Evolutionary conservation across 1,140 invertebrate species (phyloP), one percentile per base, ranked within the genome.

Genomic region (Micrasema longulum): DNA sequence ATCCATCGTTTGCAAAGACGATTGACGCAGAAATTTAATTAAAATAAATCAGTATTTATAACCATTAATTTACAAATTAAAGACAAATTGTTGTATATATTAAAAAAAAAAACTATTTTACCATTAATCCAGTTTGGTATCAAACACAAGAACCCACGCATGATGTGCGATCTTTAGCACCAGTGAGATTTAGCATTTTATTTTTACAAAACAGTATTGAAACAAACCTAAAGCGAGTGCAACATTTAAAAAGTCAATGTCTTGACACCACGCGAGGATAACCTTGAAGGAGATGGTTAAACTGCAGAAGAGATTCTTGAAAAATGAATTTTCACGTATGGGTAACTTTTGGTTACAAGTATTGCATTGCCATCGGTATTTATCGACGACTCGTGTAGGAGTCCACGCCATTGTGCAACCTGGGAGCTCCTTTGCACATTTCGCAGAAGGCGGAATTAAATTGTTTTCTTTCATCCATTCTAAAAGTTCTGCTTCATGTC

Each of bases 301-400:
- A 47, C 64, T 47, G 38, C 71, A 73, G 31, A 57, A 71, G 11
- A 74, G 22, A 52, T 74, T 76, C 53, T 76, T 76, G 69, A 76
- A 76, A 41, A 76, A 69, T 1, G 75, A 74, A 52, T 76, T 74
- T 41, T 76, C 75, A 43, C 75, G 41, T 11, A 76, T 69, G 5
- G 65, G 60, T n/a, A 62, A 22, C 53, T 73, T 76, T 26, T 69
- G 69, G 22, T 76, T 71, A 16, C 75, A 76, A 23, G 10, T 50
- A 53, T 69, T 69, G 36, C 75, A 76, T 12, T 76, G 68, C 75
- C 75, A 76, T 20, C 74, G 75, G 43, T 50, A 76, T 60, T 76
- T 76, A 38, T 76, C 75, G 2, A 76, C 72, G 10, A 76, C 75
- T 69, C 69, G 73, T 1, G 72, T 53, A 1, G 57, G 14, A 1